These are phyloP conservation scores for Deilephila porcellus DNA, from an alignment of 2,888 invertebrate genomes.

Conservation along the genomic window DNA sequence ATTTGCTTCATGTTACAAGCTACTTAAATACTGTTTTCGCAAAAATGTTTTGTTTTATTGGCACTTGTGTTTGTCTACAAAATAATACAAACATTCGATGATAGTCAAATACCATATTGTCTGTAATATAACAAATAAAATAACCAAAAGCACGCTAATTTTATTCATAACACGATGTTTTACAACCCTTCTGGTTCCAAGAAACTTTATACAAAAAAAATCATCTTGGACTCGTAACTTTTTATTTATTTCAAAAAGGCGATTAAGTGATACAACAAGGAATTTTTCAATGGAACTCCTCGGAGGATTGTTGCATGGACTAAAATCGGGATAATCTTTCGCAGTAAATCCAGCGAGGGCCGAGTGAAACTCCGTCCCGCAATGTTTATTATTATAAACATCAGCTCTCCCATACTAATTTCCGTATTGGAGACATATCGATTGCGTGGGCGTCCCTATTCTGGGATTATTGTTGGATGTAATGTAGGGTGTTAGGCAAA, in stretches of 20 bases:
- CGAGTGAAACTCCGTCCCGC: conserved; percentile 36
- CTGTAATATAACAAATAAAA: no score
- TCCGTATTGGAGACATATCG: conserved; percentile 58
- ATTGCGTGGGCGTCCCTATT: conserved; percentile 51
- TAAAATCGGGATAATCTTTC: conserved; percentile 25
- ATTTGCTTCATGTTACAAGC: no score
- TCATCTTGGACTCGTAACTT: no score
- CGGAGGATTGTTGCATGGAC: neutral
- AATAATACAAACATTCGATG: no score
- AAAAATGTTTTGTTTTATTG: no score
- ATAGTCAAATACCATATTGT: no score
- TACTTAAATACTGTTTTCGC: no score
- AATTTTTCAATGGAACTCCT: conserved; percentile 4
- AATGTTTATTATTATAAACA: conserved; percentile 50
- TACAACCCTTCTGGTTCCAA: neutral
- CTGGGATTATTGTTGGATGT: conserved; percentile 29
- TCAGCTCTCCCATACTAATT: conserved; percentile 59
- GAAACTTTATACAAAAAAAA: neutral
- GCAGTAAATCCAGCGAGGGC: conserved; percentile 22
- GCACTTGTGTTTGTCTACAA: no score
- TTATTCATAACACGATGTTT: neutral
- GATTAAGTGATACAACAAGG: neutral
- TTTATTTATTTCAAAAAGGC: neutral
- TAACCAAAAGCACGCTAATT: neutral
- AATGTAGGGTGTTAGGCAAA: neutral